Percentiles rank a stretch among this genome's conserved stretches.
These are phyloP conservation scores for Paguma larvata DNA, from an alignment of 2,797 vertebrate genomes.

Conservation along the genomic window DNA sequence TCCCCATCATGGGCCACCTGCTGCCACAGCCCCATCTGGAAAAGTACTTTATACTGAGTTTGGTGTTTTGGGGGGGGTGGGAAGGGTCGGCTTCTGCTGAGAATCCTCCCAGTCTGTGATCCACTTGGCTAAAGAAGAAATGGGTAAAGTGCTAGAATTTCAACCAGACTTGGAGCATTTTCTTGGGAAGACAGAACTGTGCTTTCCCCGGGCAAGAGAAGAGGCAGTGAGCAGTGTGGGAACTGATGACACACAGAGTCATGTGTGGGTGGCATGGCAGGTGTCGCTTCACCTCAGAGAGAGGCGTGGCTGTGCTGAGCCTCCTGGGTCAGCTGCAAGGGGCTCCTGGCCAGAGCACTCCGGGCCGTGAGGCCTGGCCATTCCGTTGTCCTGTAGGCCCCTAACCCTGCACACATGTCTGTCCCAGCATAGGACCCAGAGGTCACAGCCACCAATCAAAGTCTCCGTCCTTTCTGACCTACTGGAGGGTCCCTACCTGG, in stretches of 20 bases:
- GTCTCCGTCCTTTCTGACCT: not conserved
- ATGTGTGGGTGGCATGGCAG: too few species aligned
- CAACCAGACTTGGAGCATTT: not conserved
- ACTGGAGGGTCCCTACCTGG: not conserved
- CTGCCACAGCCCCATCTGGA: not conserved
- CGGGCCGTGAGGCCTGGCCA: too few species aligned
- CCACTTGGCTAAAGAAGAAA: conserved; percentile 9
- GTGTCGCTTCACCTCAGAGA: not conserved
- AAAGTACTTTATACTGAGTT: not conserved
- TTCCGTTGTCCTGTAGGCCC: not conserved
- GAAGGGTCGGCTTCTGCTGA: not conserved
- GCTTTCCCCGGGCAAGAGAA: not conserved
- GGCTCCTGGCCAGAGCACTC: not conserved
- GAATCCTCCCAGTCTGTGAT: not conserved
- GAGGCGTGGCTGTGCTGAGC: not conserved
- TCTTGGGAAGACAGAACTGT: not conserved
- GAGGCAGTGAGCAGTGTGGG: not conserved
- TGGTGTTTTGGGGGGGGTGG: not conserved
- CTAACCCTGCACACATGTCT: not conserved
- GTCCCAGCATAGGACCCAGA: not conserved
- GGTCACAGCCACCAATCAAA: not conserved
- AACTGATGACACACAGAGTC: not conserved
- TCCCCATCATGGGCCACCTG: not conserved
- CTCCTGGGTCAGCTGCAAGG: not conserved
- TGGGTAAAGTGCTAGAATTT: not conserved